Evolutionary conservation across 2,797 vertebrate species (phyloP).

Genomic region (Pseudotriccus pelzelni): DNA sequence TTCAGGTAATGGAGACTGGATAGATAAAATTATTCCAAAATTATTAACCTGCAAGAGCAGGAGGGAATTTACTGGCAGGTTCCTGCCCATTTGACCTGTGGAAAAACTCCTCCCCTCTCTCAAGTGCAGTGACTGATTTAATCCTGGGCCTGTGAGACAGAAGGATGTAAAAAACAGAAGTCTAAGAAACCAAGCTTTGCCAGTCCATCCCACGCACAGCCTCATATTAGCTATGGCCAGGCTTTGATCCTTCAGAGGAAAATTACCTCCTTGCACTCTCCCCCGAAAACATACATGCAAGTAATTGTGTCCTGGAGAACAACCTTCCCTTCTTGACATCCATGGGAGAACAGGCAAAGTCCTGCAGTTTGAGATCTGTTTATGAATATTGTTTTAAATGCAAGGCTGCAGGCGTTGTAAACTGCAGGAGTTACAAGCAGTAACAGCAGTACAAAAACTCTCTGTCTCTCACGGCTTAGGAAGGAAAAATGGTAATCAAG

Average conservation of each 20-base stretch:
- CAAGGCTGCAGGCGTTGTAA: neutral
- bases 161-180: neutral
- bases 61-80: neutral
- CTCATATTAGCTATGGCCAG: neutral
- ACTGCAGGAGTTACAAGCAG: neutral
- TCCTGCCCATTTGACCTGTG: neutral
- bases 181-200: neutral
- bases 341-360: neutral
- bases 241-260: neutral
- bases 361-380: neutral
- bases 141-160: neutral
- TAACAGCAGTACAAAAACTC: neutral
- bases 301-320: neutral
- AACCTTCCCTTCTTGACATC: neutral
- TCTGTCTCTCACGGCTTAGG: neutral
- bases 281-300: neutral
- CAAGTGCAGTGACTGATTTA: neutral
- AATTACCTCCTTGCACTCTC: neutral
- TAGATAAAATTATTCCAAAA: neutral
- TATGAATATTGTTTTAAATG: neutral
- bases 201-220: neutral
- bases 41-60: neutral
- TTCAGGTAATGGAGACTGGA: neutral
- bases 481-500: neutral
- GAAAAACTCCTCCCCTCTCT: neutral